phyloP scores from a whole-genome alignment of 2,113 vertebrate genomes.

The Dicaeum eximium region DNA sequence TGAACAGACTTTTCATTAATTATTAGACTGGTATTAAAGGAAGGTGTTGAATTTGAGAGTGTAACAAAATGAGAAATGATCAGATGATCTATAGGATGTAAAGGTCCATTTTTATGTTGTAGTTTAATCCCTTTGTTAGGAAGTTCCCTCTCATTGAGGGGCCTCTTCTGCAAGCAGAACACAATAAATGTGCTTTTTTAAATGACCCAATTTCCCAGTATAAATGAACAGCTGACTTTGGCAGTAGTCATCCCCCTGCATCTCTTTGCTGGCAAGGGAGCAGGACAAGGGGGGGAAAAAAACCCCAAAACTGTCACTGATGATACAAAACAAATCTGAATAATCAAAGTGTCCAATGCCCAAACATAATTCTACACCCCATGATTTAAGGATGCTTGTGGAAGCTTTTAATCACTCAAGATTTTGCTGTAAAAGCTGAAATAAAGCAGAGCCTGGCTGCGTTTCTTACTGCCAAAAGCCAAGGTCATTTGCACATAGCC shows the following conservation, averaged over 20 bases:
- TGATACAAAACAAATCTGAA: not conserved
- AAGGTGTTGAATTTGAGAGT: constrained; percentile 49
- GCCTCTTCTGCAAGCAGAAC: constrained; percentile 72
- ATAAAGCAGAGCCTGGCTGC: constrained; percentile 70
- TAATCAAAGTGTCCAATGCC: constrained; percentile 30
- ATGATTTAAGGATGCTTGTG: constrained; percentile 53
- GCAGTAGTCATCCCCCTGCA: constrained; percentile 37
- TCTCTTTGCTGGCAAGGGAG: constrained; percentile 75
- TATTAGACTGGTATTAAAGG: constrained; percentile 54
- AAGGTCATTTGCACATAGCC: constrained; percentile 77
- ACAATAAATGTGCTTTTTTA: constrained; percentile 60
- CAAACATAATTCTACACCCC: not conserved
- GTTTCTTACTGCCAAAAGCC: constrained; percentile 71
- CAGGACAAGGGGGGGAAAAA: not conserved
- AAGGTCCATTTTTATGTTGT: constrained; percentile 50
- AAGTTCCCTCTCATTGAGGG: constrained; percentile 51
- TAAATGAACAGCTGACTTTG: constrained; percentile 54
- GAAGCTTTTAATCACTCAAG: constrained; percentile 54
- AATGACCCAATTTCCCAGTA: constrained; percentile 48
- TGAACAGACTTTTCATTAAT: constrained; percentile 58
- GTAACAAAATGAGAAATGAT: constrained; percentile 40
- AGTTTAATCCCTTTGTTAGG: constrained; percentile 61
- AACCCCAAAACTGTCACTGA: not conserved
- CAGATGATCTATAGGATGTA: not conserved
- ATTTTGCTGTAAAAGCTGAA: constrained; percentile 50